Conservation (phyloP, 2,797 vertebrate genomes). For the Calcarius lapponicus region DNA sequence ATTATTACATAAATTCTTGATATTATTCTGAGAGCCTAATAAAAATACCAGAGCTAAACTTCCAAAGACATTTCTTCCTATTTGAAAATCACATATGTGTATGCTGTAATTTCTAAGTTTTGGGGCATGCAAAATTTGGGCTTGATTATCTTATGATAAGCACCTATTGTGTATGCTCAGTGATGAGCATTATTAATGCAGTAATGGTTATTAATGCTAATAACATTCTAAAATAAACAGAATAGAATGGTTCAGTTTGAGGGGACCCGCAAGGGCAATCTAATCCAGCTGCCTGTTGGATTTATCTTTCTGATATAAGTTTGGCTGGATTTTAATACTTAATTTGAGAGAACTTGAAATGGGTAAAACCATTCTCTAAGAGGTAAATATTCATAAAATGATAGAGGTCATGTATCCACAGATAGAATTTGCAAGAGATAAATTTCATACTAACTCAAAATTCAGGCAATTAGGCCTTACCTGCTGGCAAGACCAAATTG, state of each 20-base stretch:
- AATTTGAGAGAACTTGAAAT: neutral
- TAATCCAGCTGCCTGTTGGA: neutral
- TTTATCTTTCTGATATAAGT: neutral
- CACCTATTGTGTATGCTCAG: neutral
- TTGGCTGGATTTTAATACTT: neutral
- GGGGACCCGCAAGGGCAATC: accelerated
- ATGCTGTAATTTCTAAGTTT: neutral
- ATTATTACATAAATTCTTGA: neutral
- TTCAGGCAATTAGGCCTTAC: neutral
- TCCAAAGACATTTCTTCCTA: neutral
- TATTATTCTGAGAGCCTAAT: neutral
- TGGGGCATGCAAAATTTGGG: neutral
- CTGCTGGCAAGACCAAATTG: neutral
- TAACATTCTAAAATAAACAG: neutral
- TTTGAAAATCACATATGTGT: neutral
- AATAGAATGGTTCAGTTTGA: neutral
- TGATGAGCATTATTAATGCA: neutral
- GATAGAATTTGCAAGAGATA: neutral
- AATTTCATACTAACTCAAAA: neutral
- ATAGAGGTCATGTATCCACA: neutral
- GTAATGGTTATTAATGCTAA: neutral
- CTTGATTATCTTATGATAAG: neutral
- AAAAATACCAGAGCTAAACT: neutral
- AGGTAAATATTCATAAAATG: neutral
- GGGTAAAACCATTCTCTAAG: neutral